Evolutionary conservation across 2,888 invertebrate genomes (phyloP), one percentile per base, ranked within the genome.

Genomic region (Rosalia funebris): DNA sequence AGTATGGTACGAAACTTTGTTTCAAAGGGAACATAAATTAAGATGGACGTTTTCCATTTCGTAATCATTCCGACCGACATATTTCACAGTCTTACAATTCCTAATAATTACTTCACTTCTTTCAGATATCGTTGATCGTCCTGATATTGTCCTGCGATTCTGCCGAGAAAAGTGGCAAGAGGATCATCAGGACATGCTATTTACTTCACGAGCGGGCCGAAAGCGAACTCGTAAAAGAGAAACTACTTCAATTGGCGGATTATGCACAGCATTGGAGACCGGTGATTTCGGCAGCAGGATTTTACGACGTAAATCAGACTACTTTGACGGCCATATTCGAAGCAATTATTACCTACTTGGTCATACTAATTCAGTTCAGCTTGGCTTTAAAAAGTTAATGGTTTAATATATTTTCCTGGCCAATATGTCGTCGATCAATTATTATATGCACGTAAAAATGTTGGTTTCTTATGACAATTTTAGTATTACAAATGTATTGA

Each of bases 301-400:
- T 57, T 41, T 57, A 37, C 14, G 25, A 47, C 14, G 14, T 57
- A 1, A 57, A 50, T 31, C 47, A 48, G 17, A 31, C 41, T 1
- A 45, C 25, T 34, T 34, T 57, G 16, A 15, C 44, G 17, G 12
- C 42, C 12, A 34, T 42, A 9, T 57, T 57, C 11, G 15, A 36
- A 32, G 47, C 42, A 7, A n/a, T 57, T 5, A 34, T 48, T 15
- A 42, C 32, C 1, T 41, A 57, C 11, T n/a, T 48, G 10, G 42
- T 57, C 4, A 48, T 57, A 7, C 4, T 57, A 5, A 48, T 57
- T 12, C 57, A 57, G 32, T 57, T 57, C 16, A 57, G 46, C 32
- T 10, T 41, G 3, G 15, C 34, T 47, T 39, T 25, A 11, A 19
- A 17, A 25, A 25, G 25, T 9, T 25, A 25, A n/a, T n/a, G n/a